Evolutionary conservation across 2,888 invertebrate genomes (phyloP), one percentile per base, ranked within the genome.

Genomic region (Idaea dimidiata): DNA sequence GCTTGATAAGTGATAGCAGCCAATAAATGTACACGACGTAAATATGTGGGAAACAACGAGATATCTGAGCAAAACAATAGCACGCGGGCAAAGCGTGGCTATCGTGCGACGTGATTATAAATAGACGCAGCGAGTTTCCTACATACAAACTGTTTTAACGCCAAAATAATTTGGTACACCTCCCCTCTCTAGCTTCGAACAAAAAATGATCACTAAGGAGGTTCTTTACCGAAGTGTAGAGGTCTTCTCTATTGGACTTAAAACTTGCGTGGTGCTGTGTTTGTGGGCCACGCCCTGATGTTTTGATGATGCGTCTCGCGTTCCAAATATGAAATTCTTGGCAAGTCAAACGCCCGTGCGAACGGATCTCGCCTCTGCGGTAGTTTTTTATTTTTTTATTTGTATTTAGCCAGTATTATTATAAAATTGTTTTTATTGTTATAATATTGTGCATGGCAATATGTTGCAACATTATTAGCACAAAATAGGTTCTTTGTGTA

Each of bases 41-140:
- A 80, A 83, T 84, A 87, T 82, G 83, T 88, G 88, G 71, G 77
- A 72, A 76, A 31, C 31, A 66, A 61, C 62, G 55, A 31, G 57
- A 72, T 80, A 83, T 85, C 84, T 77, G 81, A 87, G 81, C 90
- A 91, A 90, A 91, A 91, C 91, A 91, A 85, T 71, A 80, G 80
- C 91, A 91, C 88, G 91, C 84, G 88, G 78, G 31, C 62, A 59
- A 71, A 87, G 91, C 91, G 90, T 91, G 90, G 82, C 79, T 66
- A 75, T 70, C 81, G 79, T 77, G 68, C 83, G 79, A 77, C 80
- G 56, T 76, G 65, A 77, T 75, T 85, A 85, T 83, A 90, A 89
- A 91, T 90, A 91, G 89, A 82, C 76, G 57, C 55, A 64, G 64
- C 64, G 58, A 70, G 62, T 63, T 65, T 64, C 62, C 24, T 53